A percentile compares a stretch with the other conserved stretches of the same genome.
These are phyloP conservation scores for Drosophila triauraria DNA, from an alignment of 1,140 invertebrate genomes.

Conservation along the genomic window DNA sequence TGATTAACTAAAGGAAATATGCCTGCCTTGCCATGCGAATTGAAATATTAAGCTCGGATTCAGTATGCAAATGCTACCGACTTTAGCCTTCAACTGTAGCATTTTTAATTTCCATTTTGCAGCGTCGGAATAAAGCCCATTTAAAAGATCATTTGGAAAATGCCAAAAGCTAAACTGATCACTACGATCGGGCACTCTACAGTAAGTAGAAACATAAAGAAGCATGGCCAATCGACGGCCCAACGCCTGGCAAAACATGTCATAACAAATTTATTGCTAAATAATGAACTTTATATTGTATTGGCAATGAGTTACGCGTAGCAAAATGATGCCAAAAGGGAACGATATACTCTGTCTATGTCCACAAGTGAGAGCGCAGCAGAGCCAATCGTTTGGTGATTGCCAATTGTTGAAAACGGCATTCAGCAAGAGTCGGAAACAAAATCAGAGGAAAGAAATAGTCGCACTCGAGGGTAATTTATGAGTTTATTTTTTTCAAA, in stretches of 20 bases:
- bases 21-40: constrained; percentile 5
- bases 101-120: constrained; percentile 44
- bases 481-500: constrained; percentile 66
- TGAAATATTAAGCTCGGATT: constrained; percentile 33
- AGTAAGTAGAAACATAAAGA: constrained; percentile 12
- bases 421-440: constrained; percentile 50
- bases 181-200: constrained; percentile 11
- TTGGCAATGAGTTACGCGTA: constrained; percentile 63
- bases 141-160: constrained; percentile 58
- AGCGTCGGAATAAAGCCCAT: constrained; percentile 24
- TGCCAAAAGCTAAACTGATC: constrained; percentile 52
- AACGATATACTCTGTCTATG: constrained; percentile 29
- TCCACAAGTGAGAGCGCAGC: constrained; percentile 38
- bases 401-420: constrained; percentile 50
- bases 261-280: constrained; percentile 75
- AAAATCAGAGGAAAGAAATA: constrained; percentile 41
- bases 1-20: constrained; percentile 38
- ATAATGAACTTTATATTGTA: constrained; percentile 78
- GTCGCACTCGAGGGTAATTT: constrained; percentile 60
- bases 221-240: constrained; percentile 53
- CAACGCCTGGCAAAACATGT: constrained; percentile 62
- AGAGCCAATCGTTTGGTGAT: constrained; percentile 55
- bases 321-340: constrained; percentile 52
- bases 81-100: constrained; percentile 50
- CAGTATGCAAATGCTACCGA: constrained; percentile 42